Evolutionary conservation across 64 coral and sea anemone genomes (phyloP), one percentile per base, ranked within the genome.

Genomic region (Trachythela sp.): DNA sequence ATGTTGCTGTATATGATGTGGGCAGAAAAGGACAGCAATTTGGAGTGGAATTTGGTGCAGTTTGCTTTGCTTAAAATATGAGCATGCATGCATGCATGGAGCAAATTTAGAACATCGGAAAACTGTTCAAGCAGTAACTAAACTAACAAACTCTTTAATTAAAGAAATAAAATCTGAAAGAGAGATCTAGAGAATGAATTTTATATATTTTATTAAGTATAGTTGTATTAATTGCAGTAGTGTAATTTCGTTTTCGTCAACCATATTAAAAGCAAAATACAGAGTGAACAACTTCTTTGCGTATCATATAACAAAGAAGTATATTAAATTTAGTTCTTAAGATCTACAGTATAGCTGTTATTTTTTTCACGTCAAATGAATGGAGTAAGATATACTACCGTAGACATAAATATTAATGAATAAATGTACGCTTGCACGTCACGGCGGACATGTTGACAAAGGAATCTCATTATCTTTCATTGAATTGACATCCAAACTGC

Each of bases 21-120:
- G 75, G 75, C 75, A 1, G 34, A 9, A 80, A 80, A 37, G 34
- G 33, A 80, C 33, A 80, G 34, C 33, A 80, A 39, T 80, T 80
- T 80, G 75, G 75, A 35, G 33, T 80, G 30, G 75, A 80, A 80
- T 80, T 80, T 80, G 75, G 75, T 37, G 75, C 75, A 37, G 75
- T 80, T 37, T 80, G 75, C 20, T 80, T 80, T 37, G 75, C 75
- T 80, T 80, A 11, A 80, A 39, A 37, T 52, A 52, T 52, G 13
- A 52, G 49, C 49, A n/a, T n/a, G n/a, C n/a, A n/a, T n/a, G n/a
- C n/a, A 64, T 64, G 56, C 56, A 64, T 64, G 56, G 22, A 10
- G 22, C 56, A 64, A n/a, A 64, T 6, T 20, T 9, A 64, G 56
- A 27, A 20, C n/a, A 26, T 64, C 56, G 26, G 6, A 64, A 27